These are phyloP conservation scores for Electrona antarctica DNA, from an alignment of 2,113 vertebrate species.

Conservation along the genomic window DNA sequence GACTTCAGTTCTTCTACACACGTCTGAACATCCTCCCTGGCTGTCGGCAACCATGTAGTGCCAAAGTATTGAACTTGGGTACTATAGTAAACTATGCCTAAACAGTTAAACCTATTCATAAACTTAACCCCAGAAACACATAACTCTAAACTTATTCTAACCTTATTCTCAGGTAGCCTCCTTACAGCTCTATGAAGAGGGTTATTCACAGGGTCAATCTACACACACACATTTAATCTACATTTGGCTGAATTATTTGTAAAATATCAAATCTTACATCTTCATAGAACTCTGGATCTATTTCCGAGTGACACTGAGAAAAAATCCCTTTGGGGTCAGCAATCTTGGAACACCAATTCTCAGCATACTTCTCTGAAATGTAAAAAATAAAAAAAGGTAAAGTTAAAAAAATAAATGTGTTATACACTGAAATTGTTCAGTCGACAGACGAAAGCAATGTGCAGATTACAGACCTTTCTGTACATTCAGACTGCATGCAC, in stretches of 20 bases:
- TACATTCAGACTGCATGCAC: slow-evolving; percentile 85
- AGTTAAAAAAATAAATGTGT: background rate
- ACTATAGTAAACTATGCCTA: too few relatives aligned
- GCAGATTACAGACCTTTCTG: slow-evolving; percentile 80
- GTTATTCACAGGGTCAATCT: background rate
- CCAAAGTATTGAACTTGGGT: too few relatives aligned
- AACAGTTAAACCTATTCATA: too few relatives aligned
- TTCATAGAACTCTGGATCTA: slow-evolving; percentile 82
- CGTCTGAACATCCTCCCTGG: too few relatives aligned
- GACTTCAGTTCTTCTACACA: too few relatives aligned
- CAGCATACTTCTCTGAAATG: slow-evolving; percentile 87
- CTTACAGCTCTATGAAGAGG: slow-evolving; percentile 82
- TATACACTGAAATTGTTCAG: too few relatives aligned
- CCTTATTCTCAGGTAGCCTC: slow-evolving; percentile 93
- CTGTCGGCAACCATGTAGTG: too few relatives aligned
- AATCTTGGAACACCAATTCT: slow-evolving; percentile 85
- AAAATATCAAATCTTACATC: slow-evolving; percentile 71
- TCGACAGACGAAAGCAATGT: background rate
- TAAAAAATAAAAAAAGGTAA: slow-evolving; percentile 31
- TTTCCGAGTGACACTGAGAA: slow-evolving; percentile 81
- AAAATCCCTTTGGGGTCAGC: slow-evolving; percentile 79
- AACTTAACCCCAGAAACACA: too few relatives aligned
- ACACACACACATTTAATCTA: background rate
- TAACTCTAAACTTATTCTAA: too few relatives aligned
- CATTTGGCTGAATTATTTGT: background rate